Percentiles rank a stretch among this genome's conserved stretches.
phyloP scores from a whole-genome alignment of 2,888 invertebrate species.

The Apotomis capreana region DNA sequence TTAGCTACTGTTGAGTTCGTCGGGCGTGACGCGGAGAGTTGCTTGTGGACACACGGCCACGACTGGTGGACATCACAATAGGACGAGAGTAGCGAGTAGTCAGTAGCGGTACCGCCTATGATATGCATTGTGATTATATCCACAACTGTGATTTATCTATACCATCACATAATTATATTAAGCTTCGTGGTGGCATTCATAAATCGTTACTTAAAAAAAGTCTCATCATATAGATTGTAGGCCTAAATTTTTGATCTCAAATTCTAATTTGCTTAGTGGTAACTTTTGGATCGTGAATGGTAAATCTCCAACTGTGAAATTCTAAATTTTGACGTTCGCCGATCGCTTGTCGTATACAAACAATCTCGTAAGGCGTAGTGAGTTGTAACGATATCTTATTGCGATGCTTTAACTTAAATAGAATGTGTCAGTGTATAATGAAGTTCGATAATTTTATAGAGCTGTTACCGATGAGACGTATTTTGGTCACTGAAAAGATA shows the following conservation, averaged over 20 bases:
- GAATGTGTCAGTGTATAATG: conserved; percentile 76
- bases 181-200: conserved; percentile 76
- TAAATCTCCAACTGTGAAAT: conserved; percentile 76
- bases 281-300: conserved; percentile 77
- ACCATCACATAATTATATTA: conserved; percentile 75
- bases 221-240: conserved; percentile 81
- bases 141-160: conserved; percentile 80
- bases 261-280: conserved; percentile 83
- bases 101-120: conserved; percentile 79
- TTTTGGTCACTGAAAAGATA: conserved; percentile 67
- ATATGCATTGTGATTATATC: conserved; percentile 78
- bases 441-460: conserved; percentile 76
- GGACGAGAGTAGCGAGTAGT: conserved; percentile 66
- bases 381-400: conserved; percentile 81
- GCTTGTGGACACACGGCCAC: conserved; percentile 16
- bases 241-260: conserved; percentile 84
- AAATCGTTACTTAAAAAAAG: conserved; percentile 79
- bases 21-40: conserved; percentile 53
- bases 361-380: conserved; percentile 74
- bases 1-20: conserved; percentile 67
- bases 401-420: conserved; percentile 80
- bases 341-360: conserved; percentile 71
- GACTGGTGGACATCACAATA: conserved; percentile 57
- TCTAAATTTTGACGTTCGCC: conserved; percentile 77
- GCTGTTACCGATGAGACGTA: conserved; percentile 70